Evolutionary conservation across 2,113 vertebrate genomes (phyloP).

Genomic region (Falco punctatus): DNA sequence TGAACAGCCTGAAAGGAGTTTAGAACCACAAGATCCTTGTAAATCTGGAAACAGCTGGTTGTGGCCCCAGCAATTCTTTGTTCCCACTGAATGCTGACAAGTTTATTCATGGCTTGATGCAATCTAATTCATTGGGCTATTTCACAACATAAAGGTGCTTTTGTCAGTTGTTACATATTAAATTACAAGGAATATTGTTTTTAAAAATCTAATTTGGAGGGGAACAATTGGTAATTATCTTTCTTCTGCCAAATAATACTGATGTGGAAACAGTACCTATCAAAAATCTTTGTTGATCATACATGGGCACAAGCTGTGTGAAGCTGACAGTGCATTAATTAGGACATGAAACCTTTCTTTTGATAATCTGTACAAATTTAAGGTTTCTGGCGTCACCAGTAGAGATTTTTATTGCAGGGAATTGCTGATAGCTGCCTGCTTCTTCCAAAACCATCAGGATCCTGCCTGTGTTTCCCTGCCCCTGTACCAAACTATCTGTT

Average conservation of each 20-base stretch:
- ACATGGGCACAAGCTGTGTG: background rate
- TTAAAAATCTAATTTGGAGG: background rate
- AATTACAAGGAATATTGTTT: background rate
- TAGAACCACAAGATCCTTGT: background rate
- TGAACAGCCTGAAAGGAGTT: background rate
- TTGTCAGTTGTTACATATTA: background rate
- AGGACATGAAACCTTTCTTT: background rate
- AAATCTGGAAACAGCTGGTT: background rate
- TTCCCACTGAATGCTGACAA: background rate
- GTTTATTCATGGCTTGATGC: background rate
- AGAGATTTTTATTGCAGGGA: background rate
- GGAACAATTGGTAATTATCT: background rate
- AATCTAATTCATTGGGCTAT: background rate
- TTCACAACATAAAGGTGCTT: background rate
- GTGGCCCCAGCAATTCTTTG: background rate
- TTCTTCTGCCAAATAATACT: background rate
- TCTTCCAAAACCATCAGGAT: background rate
- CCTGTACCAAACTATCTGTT: background rate
- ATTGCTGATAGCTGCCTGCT: conserved; percentile 7
- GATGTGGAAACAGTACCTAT: background rate
- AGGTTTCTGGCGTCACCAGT: background rate
- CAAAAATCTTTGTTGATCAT: background rate
- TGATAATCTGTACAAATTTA: background rate
- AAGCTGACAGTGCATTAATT: conserved; percentile 28
- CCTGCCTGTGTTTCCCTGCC: background rate